Evolutionary conservation across 2,888 invertebrate genomes (phyloP).

Genomic region (Dione juno): DNA sequence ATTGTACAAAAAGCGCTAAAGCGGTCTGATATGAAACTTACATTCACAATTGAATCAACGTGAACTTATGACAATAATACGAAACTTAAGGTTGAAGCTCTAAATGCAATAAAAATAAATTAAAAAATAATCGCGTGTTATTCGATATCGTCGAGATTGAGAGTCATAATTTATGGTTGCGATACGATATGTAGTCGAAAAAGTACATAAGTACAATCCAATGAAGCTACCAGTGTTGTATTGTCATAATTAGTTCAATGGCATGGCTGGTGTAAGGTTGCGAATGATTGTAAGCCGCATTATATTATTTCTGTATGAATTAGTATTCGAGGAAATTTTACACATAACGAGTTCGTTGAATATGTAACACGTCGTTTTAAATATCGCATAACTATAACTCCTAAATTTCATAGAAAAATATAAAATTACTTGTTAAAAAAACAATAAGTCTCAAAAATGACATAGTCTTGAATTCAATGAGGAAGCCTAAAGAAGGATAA

Average conservation of each 20-base stretch:
- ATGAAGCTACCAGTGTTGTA: constrained; percentile 24
- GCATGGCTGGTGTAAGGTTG: constrained; percentile 23
- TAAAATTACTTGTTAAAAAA: constrained; percentile 16
- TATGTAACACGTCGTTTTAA: constrained; percentile 14
- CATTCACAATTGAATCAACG: constrained; percentile 2
- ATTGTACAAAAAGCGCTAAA: background rate
- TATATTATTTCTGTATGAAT: constrained; percentile 33
- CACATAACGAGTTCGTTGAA: constrained; percentile 22
- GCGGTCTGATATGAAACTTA: background rate
- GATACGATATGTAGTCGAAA: constrained; percentile 15
- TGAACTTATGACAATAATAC: constrained; percentile 1
- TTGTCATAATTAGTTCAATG: constrained; percentile 21
- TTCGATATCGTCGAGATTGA: constrained; percentile 20
- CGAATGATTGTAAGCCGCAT: constrained; percentile 36
- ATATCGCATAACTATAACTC: constrained; percentile 3
- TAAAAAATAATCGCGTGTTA: constrained; percentile 13
- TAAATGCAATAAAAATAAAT: constrained; percentile 8
- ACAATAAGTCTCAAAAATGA: constrained; percentile 15
- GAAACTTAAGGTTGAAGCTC: constrained; percentile 7
- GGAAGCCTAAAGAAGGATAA: constrained; percentile 11
- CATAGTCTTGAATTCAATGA: constrained; percentile 13
- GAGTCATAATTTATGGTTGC: constrained; percentile 7
- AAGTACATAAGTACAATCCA: constrained; percentile 24
- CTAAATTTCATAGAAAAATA: constrained; percentile 24
- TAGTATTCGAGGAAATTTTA: constrained; percentile 35